Percentiles rank a stretch among this genome's conserved stretches.
These are phyloP conservation scores for Sciurus niger DNA, from an alignment of 2,113 vertebrate species.

Conservation along the genomic window DNA sequence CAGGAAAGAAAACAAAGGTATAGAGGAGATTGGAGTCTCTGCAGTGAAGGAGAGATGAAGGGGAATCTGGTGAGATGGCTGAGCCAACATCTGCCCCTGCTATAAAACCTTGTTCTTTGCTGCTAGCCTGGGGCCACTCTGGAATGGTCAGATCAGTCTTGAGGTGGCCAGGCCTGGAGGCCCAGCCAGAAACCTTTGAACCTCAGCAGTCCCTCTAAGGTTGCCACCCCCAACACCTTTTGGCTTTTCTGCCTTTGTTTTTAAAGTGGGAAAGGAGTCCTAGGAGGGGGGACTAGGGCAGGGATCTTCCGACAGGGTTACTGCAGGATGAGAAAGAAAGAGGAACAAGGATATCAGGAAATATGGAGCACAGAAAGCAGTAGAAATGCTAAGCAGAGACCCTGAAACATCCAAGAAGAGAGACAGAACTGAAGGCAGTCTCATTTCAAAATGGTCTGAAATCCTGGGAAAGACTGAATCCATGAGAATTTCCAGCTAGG, in stretches of 20 bases:
- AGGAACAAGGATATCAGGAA: background rate
- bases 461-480: background rate
- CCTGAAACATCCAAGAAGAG: background rate
- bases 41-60: conserved; percentile 75
- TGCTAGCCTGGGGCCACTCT: conserved; percentile 43
- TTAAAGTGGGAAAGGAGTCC: conserved; percentile 30
- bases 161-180: conserved; percentile 5
- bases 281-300: background rate
- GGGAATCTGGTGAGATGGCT: conserved; percentile 47
- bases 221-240: conserved; percentile 49
- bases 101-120: conserved; percentile 74
- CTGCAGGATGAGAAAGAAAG: background rate
- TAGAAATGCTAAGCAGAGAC: background rate
- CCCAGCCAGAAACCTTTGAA: conserved; percentile 74
- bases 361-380: background rate
- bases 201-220: conserved; percentile 56
- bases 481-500: background rate
- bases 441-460: background rate
- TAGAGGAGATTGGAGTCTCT: conserved; percentile 68
- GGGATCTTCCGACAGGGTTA: background rate
- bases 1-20: conserved; percentile 81
- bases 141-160: background rate
- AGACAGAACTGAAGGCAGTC: background rate
- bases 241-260: conserved; percentile 67
- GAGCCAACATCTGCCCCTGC: conserved; percentile 76